Base-by-base conservation (phyloP, 2,113 vertebrate genomes). In the Pseudorasbora parva region DNA sequence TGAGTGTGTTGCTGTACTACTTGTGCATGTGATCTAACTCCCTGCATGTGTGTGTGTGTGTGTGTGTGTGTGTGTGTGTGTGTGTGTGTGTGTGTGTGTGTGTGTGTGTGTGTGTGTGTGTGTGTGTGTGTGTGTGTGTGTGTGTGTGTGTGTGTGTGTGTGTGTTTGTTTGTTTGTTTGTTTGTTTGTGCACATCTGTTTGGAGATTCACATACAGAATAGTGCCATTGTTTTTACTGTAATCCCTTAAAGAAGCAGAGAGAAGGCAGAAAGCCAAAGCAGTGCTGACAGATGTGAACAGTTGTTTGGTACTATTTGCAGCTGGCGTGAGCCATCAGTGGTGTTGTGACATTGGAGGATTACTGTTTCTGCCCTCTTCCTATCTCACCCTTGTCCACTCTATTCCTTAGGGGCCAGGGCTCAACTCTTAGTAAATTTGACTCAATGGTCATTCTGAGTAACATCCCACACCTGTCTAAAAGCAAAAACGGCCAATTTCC, bases 281-380 rank as follows among this genome's bases (percentile, higher is more conserved):
- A 82, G 14, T 30, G 75, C 73, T 93, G 93, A 94, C 92, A 92
- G 90, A 94, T 93, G 91, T 89, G 92, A 87, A 94, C 93, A 94
- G 94, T 92, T 94, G 93, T 87, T 54, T 27, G 85, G 87, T 85
- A 80, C 84, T 54, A 25, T 82, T 27, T 88, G 93, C 93, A 94
- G 93, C 92, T 95, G 94, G 85, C 81, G 88, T 60, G 83, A 90
- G 59, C 83, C 82, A 75, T 94, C 92, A 91, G 77, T 87, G 68
- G 85, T 90, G 90, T 91, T 91, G 78, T 85, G 91, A 93, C 91
- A 84, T 49, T 19, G 78, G 45, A 84, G 84, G 91, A 92, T 94
- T 92, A 92, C 73, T 81, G 80, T 82, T 81, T 86, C 86, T 89
- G 86, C 82, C 87, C 83, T 57, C 85, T 86, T 62, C 81, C 88